Conservation (phyloP, 2,113 vertebrate species). For the Trogon surrucura region DNA sequence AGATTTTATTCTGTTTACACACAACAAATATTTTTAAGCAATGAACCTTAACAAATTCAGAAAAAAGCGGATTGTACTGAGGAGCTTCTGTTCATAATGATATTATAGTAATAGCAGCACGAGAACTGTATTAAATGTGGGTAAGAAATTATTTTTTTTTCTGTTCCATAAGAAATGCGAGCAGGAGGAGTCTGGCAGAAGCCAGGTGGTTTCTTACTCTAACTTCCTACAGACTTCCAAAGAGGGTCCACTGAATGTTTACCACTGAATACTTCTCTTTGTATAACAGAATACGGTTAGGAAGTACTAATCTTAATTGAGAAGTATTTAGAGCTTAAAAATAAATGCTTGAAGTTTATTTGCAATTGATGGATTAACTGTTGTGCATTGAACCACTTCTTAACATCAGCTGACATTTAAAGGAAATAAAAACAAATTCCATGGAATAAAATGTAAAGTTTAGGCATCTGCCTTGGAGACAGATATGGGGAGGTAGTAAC, state of each 20-base stretch:
- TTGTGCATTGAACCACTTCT: background rate
- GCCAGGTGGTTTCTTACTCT: background rate
- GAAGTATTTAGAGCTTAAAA: background rate
- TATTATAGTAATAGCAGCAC: background rate
- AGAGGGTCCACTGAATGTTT: background rate
- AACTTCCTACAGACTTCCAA: background rate
- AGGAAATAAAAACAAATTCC: background rate
- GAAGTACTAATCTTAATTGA: background rate
- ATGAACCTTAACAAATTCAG: background rate
- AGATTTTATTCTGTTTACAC: background rate
- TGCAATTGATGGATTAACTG: background rate
- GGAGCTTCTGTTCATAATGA: background rate
- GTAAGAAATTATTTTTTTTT: background rate
- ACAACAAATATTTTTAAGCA: background rate
- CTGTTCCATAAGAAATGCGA: background rate
- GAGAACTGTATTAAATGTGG: background rate
- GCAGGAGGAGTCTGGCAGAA: background rate
- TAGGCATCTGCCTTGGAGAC: background rate
- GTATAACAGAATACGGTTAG: background rate
- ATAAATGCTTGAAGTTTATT: background rate
- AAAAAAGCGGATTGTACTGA: background rate
- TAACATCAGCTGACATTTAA: background rate
- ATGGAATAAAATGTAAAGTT: background rate
- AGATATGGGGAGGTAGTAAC: background rate
- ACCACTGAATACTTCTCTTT: background rate